Evolutionary conservation across 2,888 invertebrate genomes (phyloP), one percentile per base, ranked within the genome.

Genomic region (Physocephala rufipes): DNA sequence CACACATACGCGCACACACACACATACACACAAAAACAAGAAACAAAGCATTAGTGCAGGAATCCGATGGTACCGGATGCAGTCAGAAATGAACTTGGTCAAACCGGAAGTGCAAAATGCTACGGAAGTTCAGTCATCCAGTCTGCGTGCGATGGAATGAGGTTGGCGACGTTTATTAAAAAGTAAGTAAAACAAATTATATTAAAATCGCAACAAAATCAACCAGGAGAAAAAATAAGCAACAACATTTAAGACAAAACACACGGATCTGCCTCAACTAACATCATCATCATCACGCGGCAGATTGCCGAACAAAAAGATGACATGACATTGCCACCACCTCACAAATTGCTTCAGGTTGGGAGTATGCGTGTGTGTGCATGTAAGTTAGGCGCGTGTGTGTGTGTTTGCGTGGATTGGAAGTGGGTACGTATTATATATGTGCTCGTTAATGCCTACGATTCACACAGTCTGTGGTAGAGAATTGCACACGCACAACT

Each of bases 261-360:
- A 36, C 36, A 9, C 36, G 9, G 36, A 9, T n/a, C 36, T 7
- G 36, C 36, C 4, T 36, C 36, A 36, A 4, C 53, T 9, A 2
- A 2, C 55, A 55, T 21, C n/a, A n/a, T n/a, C n/a, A 53, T 13
- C 55, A 7, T n/a, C n/a, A 2, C 19, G 62, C 47, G 47, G 26
- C 26, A 63, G 47, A 62, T 24, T 47, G 45, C 45, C 45, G 26
- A 21, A n/a, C 45, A 63, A 63, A 63, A 36, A 36, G 16, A 63
- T 63, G 21, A 26, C 24, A 45, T 63, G 45, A 63, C 26, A 63
- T 43, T 9, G 9, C 19, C 1, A 58, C 13, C 7, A n/a, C 55
- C 2, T 36, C 36, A 9, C 36, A 4, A 36, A 36, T 9, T 4
- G 36, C 36, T 7, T 36, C 36, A 36, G 36, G 5, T 7, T 36